phyloP scores from a whole-genome alignment of 2,888 invertebrate genomes.

The Trachelus tabidus region DNA sequence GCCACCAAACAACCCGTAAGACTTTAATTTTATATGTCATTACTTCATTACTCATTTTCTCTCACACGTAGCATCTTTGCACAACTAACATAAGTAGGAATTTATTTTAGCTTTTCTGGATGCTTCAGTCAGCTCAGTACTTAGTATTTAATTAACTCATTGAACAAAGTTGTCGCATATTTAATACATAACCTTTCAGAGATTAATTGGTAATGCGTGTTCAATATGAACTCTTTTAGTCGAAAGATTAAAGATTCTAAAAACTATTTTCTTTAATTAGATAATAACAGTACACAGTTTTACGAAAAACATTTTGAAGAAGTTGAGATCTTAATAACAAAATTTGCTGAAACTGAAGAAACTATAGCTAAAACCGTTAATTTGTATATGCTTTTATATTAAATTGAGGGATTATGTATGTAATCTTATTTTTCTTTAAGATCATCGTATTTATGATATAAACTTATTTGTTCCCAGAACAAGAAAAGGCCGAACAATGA shows the following conservation, averaged over 20 bases:
- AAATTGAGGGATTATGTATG: background rate
- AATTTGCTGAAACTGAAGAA: background rate
- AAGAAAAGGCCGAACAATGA: conserved; percentile 57
- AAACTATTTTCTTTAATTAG: no score
- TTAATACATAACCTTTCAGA: no score
- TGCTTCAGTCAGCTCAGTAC: no score
- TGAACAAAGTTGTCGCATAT: no score
- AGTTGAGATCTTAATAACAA: background rate
- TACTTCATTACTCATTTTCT: background rate
- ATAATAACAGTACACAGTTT: background rate
- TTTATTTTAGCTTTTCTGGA: no score
- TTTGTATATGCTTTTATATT: background rate
- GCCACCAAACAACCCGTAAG: conserved; percentile 58
- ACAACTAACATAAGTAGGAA: background rate
- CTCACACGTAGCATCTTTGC: background rate
- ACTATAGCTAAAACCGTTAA: background rate
- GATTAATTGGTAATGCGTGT: no score
- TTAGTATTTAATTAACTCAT: no score
- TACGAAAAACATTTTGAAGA: background rate
- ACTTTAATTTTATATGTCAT: background rate
- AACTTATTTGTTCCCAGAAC: conserved; percentile 41
- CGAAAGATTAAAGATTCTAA: no score
- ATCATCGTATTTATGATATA: background rate
- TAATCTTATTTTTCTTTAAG: background rate
- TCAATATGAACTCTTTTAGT: no score